These are phyloP conservation scores for Meloe dianella DNA, from an alignment of 2,888 invertebrate genomes.

Conservation along the genomic window DNA sequence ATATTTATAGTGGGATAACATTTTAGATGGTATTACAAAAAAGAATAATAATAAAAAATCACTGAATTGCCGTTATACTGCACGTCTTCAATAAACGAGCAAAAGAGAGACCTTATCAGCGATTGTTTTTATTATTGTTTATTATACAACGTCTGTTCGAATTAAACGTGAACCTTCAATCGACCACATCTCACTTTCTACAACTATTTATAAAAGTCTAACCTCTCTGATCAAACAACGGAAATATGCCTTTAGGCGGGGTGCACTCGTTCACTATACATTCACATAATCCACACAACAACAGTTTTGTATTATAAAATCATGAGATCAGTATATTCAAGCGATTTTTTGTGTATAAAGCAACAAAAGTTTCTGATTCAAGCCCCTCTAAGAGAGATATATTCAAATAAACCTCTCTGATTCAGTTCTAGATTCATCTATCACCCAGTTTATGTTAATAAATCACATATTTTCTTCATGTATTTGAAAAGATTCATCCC, in stretches of 20 bases:
- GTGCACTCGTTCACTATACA: background rate
- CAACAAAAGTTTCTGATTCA: no score
- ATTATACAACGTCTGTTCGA: conserved; percentile 3
- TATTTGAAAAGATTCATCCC: no score
- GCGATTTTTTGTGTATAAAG: no score
- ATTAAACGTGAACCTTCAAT: conserved; percentile 7
- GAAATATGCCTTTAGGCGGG: conserved; percentile 16
- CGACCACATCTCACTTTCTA: conserved; percentile 10
- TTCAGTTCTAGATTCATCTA: no score
- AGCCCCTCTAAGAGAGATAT: no score
- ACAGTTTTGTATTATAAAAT: background rate
- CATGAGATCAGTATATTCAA: no score
- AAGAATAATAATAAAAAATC: background rate
- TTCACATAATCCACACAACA: background rate
- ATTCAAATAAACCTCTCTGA: no score
- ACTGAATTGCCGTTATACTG: conserved; percentile 12
- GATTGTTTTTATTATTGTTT: background rate
- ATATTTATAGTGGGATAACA: conserved; percentile 10
- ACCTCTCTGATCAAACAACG: conserved; percentile 10
- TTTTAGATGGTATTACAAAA: background rate
- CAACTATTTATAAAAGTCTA: conserved; percentile 14
- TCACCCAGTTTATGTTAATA: no score
- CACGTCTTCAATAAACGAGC: conserved; percentile 7
- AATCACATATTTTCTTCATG: no score
- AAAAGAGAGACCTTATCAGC: conserved; percentile 11